Evolutionary conservation across 2,888 invertebrate genomes (phyloP), one percentile per base, ranked within the genome.

Genomic region (Pogonocherus hispidulus): DNA sequence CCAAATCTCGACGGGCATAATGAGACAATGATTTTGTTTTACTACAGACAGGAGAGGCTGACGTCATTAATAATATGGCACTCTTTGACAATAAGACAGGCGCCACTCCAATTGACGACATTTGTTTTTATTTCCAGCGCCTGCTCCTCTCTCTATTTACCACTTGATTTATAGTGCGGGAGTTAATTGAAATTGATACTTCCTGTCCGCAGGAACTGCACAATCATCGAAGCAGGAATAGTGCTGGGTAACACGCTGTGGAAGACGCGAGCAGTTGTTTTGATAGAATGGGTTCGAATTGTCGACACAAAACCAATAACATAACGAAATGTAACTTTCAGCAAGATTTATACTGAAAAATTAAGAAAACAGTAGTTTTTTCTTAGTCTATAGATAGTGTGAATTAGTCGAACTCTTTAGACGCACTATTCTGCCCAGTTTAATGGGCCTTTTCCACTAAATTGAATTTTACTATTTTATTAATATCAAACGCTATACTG

Each of bases 121-220:
- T 83, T 83, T 80, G 82, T 83, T 83, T 84, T 82, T 79, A 81
- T 83, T 82, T 82, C 82, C 79, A 83, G 79, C 79, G 83, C 81
- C 81, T 80, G 81, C 78, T 80, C 79, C 80, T 80, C 79, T 83
- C 81, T 81, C 77, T 83, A 83, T 84, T 84, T 83, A 84, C 81
- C 82, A 84, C 83, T 84, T 84, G 84, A 84, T 84, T 83, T 84
- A 84, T 83, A 78, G 81, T 81, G 81, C 81, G 80, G 82, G 82
- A 80, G 82, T 80, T 83, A 83, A 84, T 84, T 83, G 82, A 83
- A 83, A 84, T 84, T 84, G 82, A 84, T 84, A 84, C 84, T 84
- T 84, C 84, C 84, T 82, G 82, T 77, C 74, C 68, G 71, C 75
- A 76, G 77, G 80, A 79, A 75, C 66, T 66, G 65, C 49, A 62